phyloP scores from a whole-genome alignment of 2,797 vertebrate species.

The Paramormyrops hopkinsi region DNA sequence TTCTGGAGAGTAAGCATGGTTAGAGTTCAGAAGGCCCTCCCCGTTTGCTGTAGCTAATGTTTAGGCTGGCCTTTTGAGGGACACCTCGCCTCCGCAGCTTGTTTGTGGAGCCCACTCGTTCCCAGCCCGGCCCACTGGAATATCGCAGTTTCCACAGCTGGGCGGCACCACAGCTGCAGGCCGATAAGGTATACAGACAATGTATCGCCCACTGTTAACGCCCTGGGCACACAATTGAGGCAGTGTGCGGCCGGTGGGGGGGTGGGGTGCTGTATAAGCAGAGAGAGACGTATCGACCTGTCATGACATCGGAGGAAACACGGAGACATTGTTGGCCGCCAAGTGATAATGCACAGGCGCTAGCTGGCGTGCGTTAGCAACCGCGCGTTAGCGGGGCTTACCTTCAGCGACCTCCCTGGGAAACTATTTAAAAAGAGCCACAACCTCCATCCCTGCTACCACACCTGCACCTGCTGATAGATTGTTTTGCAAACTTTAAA shows the following conservation, averaged over 20 bases:
- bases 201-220: background rate
- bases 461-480: background rate
- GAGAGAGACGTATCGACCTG: background rate
- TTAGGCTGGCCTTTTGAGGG: background rate
- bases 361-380: background rate
- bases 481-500: background rate
- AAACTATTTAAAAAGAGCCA: background rate
- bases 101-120: background rate
- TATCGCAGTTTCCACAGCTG: background rate
- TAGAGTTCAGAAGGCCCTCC: background rate
- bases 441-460: background rate
- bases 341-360: background rate
- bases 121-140: background rate
- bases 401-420: background rate
- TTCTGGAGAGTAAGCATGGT: background rate
- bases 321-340: background rate
- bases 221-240: background rate
- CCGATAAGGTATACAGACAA: background rate
- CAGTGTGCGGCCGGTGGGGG: background rate
- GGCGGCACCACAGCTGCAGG: background rate
- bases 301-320: background rate
- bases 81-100: background rate
- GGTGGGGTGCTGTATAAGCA: background rate
- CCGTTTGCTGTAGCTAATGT: background rate
- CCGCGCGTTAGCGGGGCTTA: background rate